Evolutionary conservation across 2,797 vertebrate species (phyloP).

Genomic region (Capromys pilorides): DNA sequence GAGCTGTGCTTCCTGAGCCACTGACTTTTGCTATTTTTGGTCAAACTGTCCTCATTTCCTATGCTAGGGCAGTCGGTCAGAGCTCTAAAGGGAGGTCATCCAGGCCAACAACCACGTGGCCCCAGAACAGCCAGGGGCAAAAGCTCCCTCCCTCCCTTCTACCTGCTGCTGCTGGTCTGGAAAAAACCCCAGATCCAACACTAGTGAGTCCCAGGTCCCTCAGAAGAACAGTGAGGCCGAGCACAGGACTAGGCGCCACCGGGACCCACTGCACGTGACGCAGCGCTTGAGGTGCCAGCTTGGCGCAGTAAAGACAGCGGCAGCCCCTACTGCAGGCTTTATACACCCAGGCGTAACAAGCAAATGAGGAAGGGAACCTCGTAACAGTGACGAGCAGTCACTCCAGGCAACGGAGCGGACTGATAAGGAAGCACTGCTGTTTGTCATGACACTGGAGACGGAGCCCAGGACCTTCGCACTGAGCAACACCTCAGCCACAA

Average conservation of each 20-base stretch:
- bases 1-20: neutral
- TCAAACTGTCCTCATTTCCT: neutral
- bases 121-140: neutral
- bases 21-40: neutral
- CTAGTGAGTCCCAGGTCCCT: neutral
- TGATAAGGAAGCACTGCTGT: neutral
- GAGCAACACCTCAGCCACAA: neutral
- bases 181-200: neutral
- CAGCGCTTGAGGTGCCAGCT: rapidly evolving
- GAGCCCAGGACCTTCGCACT: neutral
- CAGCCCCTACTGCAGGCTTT: rapidly evolving
- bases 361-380: neutral
- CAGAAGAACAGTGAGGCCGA: neutral
- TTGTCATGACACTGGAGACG: neutral
- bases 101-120: neutral
- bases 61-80: neutral
- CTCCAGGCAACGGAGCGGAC: neutral
- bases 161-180: neutral
- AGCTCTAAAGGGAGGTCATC: neutral
- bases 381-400: rapidly evolving
- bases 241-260: neutral
- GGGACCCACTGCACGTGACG: rapidly evolving
- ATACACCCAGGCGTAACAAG: neutral
- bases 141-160: neutral
- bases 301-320: neutral